Conservation (phyloP, 2,113 vertebrate genomes). For the Microtus ochrogaster region DNA sequence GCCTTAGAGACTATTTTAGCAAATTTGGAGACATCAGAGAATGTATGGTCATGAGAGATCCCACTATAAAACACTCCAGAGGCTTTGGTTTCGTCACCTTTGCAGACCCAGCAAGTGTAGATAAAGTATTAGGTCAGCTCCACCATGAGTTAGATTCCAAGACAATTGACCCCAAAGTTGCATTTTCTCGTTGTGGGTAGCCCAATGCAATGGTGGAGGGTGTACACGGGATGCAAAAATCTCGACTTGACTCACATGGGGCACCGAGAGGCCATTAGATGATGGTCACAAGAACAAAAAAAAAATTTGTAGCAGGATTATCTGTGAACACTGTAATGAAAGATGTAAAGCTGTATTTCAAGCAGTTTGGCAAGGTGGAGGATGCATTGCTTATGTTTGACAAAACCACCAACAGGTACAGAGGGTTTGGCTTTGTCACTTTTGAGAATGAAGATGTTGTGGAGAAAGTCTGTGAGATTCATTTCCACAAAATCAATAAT, state of each 20-base stretch:
- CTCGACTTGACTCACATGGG: slow-evolving; percentile 36
- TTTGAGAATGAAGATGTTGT: slow-evolving; percentile 99
- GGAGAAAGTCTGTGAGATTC: slow-evolving; percentile 99
- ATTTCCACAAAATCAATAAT: slow-evolving; percentile 99
- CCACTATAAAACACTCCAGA: slow-evolving; percentile 98
- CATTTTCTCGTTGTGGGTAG: no score
- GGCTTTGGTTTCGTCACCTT: slow-evolving; percentile 98
- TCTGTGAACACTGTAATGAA: slow-evolving; percentile 99
- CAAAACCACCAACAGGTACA: no score
- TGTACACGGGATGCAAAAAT: slow-evolving; percentile 51
- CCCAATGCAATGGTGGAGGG: slow-evolving; percentile 69
- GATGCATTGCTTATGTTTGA: no score
- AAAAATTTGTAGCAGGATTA: slow-evolving; percentile 99
- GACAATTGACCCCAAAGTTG: slow-evolving; percentile 80
- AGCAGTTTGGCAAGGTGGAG: slow-evolving; percentile 98
- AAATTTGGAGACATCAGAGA: slow-evolving; percentile 99
- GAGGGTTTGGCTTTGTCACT: slow-evolving; percentile 99
- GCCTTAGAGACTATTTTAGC: slow-evolving; percentile 99
- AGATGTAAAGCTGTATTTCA: slow-evolving; percentile 99
- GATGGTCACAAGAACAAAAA: slow-evolving; percentile 99
- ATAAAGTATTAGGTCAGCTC: slow-evolving; percentile 98
- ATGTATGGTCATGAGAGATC: slow-evolving; percentile 99
- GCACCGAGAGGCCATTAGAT: slow-evolving; percentile 44
- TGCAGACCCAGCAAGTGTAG: slow-evolving; percentile 97
- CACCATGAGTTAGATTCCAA: slow-evolving; percentile 99